Evolutionary conservation across 2,113 vertebrate species (phyloP), one percentile per base, ranked within the genome.

Genomic region (Bucco capensis): DNA sequence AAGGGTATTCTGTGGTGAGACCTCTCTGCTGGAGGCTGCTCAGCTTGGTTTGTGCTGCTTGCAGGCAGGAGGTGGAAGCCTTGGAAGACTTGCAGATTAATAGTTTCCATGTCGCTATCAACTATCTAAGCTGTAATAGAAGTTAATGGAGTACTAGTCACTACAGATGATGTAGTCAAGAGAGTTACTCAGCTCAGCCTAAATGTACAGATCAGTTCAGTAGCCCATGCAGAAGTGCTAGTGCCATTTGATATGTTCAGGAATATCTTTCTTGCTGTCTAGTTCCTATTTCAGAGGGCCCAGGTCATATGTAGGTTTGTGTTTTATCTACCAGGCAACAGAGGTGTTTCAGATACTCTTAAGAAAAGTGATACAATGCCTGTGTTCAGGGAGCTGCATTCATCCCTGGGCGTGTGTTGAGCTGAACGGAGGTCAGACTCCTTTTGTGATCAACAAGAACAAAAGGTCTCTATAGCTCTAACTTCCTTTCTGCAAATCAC

Each of bases 21-120:
- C 31, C 28, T 4, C 0, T 44, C 73, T 2, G 0, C 12, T 5
- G 1, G 2, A 0, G 44, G 27, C 31, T 47, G 70, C 13, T 62
- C 19, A 9, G 28, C 24, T 44, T 13, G 31, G 37, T 51, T 51
- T 47, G 37, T 64, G 33, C 44, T 64, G 71, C 9, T 40, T 33
- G 31, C 70, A 58, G n/a, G 38, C 56, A 49, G 51, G 53, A 84
- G 47, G 8, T 85, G 44, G 14, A 79, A 69, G 16, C 35, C 28
- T 8, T 58, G n/a, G 21, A 71, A 86, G 8, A 3, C 21, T 86
- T 54, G 19, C n/a, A 62, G 13, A 46, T 62, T 18, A 33, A 69
- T 31, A 7, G 9, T 62, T 86, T 86, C n/a, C 21, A n/a, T 23
- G 22, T 46, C 27, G 5, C 3, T 58, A 27, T 10, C 47, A 70